A percentile compares a stretch with the other conserved stretches of the same genome.
These are phyloP conservation scores for Lithodes maja DNA, from an alignment of 2,888 invertebrate species.

Conservation along the genomic window DNA sequence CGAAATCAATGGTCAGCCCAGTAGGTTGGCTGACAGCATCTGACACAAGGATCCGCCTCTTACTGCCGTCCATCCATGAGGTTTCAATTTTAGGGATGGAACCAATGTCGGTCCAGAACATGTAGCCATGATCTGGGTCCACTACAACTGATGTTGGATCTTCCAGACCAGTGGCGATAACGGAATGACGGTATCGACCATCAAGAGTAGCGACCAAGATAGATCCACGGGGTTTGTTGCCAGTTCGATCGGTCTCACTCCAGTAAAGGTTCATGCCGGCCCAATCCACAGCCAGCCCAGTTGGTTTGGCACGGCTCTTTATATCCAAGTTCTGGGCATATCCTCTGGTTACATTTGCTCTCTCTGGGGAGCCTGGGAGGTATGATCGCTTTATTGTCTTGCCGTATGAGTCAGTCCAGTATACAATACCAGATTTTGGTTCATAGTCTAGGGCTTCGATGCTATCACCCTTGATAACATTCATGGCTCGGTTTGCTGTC, in stretches of 20 bases:
- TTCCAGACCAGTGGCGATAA: conserved; percentile 83
- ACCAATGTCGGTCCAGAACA: conserved; percentile 97
- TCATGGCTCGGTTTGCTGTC: conserved; percentile 80
- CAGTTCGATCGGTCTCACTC: conserved; percentile 86
- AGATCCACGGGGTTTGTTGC: conserved; percentile 77
- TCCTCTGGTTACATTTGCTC: conserved; percentile 86
- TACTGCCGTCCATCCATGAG: conserved; percentile 97
- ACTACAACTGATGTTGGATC: conserved; percentile 91
- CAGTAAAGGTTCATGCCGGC: conserved; percentile 94
- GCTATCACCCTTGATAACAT: conserved; percentile 88
- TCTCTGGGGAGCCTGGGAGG: conserved; percentile 84
- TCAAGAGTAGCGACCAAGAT: conserved; percentile 93
- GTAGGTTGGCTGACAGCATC: conserved; percentile 90
- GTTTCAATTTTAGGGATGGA: conserved; percentile 93
- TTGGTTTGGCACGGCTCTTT: conserved; percentile 85
- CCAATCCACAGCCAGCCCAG: conserved; percentile 95
- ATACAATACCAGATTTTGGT: conserved; percentile 87
- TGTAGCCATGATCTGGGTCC: conserved; percentile 86
- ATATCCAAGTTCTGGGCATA: conserved; percentile 91
- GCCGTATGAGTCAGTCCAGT: conserved; percentile 96
- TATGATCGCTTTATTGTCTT: conserved; percentile 93
- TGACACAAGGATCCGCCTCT: conserved; percentile 86
- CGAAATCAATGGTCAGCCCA: conserved; percentile 91
- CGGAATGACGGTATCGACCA: conserved; percentile 88
- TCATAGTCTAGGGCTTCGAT: conserved; percentile 95